Percentiles rank a stretch among this genome's conserved stretches.
These are phyloP conservation scores for Rhyzopertha dominica DNA, from an alignment of 1,140 invertebrate species.

Conservation along the genomic window DNA sequence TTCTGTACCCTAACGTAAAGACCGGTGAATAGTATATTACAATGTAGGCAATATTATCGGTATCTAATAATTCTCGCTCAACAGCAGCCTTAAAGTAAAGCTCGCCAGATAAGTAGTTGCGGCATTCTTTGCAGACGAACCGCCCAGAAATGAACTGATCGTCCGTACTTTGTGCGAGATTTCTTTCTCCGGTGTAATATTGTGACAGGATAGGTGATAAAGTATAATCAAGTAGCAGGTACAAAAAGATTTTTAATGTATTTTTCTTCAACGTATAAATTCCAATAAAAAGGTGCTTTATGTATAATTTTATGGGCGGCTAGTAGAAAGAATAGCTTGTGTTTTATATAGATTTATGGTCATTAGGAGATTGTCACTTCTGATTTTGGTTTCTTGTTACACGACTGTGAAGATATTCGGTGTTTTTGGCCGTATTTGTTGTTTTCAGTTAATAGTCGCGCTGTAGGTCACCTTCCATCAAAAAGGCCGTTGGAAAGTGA, in stretches of 20 bases:
- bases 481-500: no score
- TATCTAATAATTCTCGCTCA: conserved; percentile 23
- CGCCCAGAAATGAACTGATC: not conserved
- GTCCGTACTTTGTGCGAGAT: conserved; percentile 20
- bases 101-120: conserved; percentile 6
- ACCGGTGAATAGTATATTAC: conserved; percentile 14
- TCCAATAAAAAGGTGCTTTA: conserved; percentile 27
- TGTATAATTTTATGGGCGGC: conserved; percentile 20
- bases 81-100: conserved; percentile 12
- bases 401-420: no score
- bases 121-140: not conserved
- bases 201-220: conserved; percentile 36
- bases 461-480: no score
- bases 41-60: conserved; percentile 19
- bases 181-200: conserved; percentile 30
- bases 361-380: no score
- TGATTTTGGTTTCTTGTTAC: no score
- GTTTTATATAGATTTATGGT: no score
- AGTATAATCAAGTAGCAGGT: conserved; percentile 36
- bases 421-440: no score
- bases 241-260: conserved; percentile 33
- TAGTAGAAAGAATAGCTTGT: no score
- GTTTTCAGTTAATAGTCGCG: no score
- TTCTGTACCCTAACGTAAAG: conserved; percentile 1
- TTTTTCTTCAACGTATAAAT: conserved; percentile 27